Evolutionary conservation across 1,140 invertebrate species (phyloP), one percentile per base, ranked within the genome.

Genomic region (Temnothorax curvispinosus): DNA sequence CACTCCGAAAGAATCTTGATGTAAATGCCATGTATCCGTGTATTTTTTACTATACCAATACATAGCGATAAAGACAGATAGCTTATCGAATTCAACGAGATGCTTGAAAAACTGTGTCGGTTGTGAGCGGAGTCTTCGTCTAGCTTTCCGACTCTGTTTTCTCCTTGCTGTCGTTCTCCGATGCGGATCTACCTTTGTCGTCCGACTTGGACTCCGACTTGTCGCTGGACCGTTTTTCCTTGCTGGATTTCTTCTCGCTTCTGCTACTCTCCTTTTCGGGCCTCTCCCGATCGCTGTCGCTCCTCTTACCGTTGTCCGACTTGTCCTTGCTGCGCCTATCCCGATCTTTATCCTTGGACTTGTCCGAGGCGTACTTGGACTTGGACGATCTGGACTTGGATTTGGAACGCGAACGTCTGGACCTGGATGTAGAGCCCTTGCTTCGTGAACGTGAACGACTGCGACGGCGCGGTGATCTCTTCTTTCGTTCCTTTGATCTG

Each of bases 361-460:
- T 96, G 13, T 96, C 96, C 0, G 94, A 94, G 41, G 65, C 4
- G 65, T 95, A 95, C 13, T 94, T 94, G 0, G 94, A 95, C 60
- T 95, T 95, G 44, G 94, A 94, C 0, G 94, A 95, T 69, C 92
- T 93, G 0, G 94, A 94, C 56, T 95, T 95, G 0, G 95, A 96
- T 64, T 95, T 95, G 0, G 95, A 95, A 69, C 94, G 92, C 0
- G 94, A 95, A 5, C 93, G 90, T 50, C 94, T 91, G 0, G 95
- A 93, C 74, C 95, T 95, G 0, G 94, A 95, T 85, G 93, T 94
- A 6, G 95, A 96, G 52, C 96, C 95, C 92, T 95, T 96, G 32
- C 95, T 95, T 3, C 96, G 96, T 7, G 96, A 96, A 38, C 93
- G 94, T 4, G 95, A 95, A 1, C 94, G 95, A 52, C 95, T 95